These are phyloP conservation scores for Rhynchophorus ferrugineus DNA, from an alignment of 1,140 invertebrate genomes.

Conservation along the genomic window DNA sequence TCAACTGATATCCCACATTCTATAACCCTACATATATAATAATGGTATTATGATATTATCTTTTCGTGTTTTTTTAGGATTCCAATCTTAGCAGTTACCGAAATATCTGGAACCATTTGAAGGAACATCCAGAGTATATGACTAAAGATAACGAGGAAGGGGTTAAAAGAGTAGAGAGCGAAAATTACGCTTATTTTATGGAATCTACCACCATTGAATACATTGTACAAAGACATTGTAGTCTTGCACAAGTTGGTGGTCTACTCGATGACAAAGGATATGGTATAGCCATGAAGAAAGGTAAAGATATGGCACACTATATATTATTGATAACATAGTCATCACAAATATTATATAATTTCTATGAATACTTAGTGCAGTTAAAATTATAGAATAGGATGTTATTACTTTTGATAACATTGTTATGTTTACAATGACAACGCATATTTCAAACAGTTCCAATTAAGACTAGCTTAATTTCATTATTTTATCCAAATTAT, in stretches of 20 bases:
- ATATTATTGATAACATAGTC: neutral
- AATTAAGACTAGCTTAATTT: too few species aligned
- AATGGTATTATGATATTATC: too few species aligned
- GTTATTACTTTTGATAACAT: too few species aligned
- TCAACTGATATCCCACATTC: too few species aligned
- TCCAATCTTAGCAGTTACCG: constrained; percentile 61
- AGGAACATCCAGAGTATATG: constrained; percentile 53
- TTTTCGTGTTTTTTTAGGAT: constrained; percentile 28
- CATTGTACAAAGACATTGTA: constrained; percentile 58
- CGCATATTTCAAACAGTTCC: too few species aligned
- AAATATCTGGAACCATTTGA: constrained; percentile 70
- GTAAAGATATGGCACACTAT: constrained; percentile 39
- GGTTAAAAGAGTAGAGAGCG: constrained; percentile 56
- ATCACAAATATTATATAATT: neutral
- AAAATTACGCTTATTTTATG: constrained; percentile 69
- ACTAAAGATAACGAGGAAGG: constrained; percentile 59
- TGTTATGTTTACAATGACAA: too few species aligned
- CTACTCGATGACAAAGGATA: constrained; percentile 75
- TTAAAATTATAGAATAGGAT: neutral
- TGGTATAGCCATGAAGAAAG: constrained; percentile 72
- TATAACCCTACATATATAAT: too few species aligned
- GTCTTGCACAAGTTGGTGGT: constrained; percentile 58
- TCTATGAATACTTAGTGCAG: neutral
- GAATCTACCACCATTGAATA: constrained; percentile 68
- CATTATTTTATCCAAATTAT: too few species aligned